Evolutionary conservation across 2,797 vertebrate genomes (phyloP), one percentile per base, ranked within the genome.

Genomic region (Thalassophryne amazonica): DNA sequence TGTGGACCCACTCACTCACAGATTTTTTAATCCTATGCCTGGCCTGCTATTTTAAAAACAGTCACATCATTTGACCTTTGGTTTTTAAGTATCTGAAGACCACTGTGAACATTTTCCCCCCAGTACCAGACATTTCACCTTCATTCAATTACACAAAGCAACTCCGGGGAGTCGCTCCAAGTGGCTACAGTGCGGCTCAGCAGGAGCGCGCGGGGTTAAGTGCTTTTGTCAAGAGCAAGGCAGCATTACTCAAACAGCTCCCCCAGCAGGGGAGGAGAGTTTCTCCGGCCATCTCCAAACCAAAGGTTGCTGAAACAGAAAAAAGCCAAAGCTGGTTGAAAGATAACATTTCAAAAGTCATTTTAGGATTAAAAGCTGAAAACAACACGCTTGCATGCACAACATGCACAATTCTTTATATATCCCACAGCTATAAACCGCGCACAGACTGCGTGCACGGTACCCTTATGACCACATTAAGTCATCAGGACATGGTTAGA

Each of bases 81-180:
- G n/a, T n/a, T n/a, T n/a, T n/a, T n/a, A n/a, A n/a, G n/a, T 40
- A 36, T 15, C 16, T 52, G 59, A 47, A 33, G 24, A 67, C 36
- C 41, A 41, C n/a, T 10, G 27, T 15, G 33, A 52, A n/a, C 36
- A 7, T 25, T 24, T 47, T 39, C 60, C 16, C 25, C n/a, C 18
- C 23, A 55, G 51, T 47, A 48, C 31, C 60, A 53, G 13, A 52
- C 39, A 25, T 48, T 55, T 61, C 24, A 48, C 34, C 47, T 33
- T 50, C 47, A 65, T 76, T 83, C 59, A 78, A 60, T 76, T 52
- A 50, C 60, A 53, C 69, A 74, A 60, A 76, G 55, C 51, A 52
- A 72, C 58, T 66, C 40, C 25, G 5, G 65, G 53, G 71, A 72
- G 51, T 28, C 46, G 43, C 38, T 69, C 45, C 4, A 48, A 56